phyloP scores from a whole-genome alignment of 2,888 invertebrate genomes.

The Slavum lentiscoides region DNA sequence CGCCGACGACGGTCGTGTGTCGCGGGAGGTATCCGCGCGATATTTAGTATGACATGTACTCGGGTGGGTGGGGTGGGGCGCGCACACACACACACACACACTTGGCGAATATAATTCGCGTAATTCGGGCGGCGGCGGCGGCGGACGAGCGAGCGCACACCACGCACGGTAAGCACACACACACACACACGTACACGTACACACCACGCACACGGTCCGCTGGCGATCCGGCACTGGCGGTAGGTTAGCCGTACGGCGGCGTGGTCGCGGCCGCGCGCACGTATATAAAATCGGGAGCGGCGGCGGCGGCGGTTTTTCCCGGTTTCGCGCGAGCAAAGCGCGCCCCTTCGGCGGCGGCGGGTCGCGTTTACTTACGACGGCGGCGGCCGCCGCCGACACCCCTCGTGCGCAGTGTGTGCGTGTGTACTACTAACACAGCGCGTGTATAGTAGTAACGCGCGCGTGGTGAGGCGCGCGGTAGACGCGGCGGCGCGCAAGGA shows the following conservation, averaged over 20 bases:
- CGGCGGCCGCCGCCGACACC: too few species aligned
- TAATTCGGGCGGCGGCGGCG: slow-evolving; percentile 1
- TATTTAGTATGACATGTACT: too few species aligned
- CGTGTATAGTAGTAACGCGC: slow-evolving; percentile 29
- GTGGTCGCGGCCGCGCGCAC: slow-evolving; percentile 17
- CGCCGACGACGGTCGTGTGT: too few species aligned
- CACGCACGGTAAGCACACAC: slow-evolving; percentile 5
- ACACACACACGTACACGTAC: slow-evolving; percentile 17
- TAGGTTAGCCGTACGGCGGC: slow-evolving; percentile 7
- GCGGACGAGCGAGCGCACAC: slow-evolving; percentile 12
- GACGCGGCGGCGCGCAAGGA: slow-evolving; percentile 54
- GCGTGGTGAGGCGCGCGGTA: slow-evolving; percentile 54
- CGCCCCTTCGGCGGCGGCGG: slow-evolving; percentile 44
- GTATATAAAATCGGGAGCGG: slow-evolving; percentile 44
- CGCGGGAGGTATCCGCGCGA: too few species aligned
- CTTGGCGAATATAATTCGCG: slow-evolving; percentile 2
- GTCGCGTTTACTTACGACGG: too few species aligned
- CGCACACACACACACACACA: too few species aligned
- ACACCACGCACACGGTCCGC: slow-evolving; percentile 36
- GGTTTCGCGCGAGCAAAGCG: slow-evolving; percentile 53
- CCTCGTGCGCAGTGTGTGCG: slow-evolving; percentile 18
- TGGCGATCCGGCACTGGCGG: slow-evolving; percentile 52
- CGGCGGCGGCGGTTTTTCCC: slow-evolving; percentile 45
- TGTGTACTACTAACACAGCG: slow-evolving; percentile 13
- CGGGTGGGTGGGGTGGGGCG: too few species aligned